A percentile compares a stretch with the other conserved stretches of the same genome.
Conservation (phyloP, 1,140 invertebrate genomes). For the Apolygus lucorum region DNA sequence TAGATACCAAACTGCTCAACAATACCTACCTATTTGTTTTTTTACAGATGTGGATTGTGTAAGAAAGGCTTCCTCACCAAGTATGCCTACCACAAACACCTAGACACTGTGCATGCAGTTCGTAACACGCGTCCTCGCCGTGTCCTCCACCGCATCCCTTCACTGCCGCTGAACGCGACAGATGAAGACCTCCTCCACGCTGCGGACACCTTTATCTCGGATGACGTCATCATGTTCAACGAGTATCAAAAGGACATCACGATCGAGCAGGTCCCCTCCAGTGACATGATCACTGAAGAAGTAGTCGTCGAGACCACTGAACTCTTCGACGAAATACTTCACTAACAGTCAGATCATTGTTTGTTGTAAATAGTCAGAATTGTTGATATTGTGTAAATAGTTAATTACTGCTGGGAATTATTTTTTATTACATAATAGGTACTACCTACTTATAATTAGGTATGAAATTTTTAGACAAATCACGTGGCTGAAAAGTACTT, state of each 20-base stretch:
- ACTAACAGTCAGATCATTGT: conserved; percentile 16
- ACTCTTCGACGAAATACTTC: conserved; percentile 28
- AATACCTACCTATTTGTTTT: no score
- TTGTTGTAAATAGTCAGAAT: no score
- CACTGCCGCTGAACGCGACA: conserved; percentile 26
- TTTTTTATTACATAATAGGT: no score
- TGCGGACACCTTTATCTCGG: conserved; percentile 26
- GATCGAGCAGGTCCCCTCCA: conserved; percentile 11
- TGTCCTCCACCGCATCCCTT: not conserved
- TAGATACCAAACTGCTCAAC: no score
- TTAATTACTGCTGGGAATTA: no score
- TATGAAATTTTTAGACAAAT: no score
- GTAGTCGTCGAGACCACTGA: conserved; percentile 30
- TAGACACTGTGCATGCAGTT: conserved; percentile 14
- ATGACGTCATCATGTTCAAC: conserved; percentile 26
- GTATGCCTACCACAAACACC: conserved; percentile 23
- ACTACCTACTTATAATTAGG: no score
- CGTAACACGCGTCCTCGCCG: not conserved
- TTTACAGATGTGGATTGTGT: conserved; percentile 22
- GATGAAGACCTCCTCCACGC: conserved; percentile 29
- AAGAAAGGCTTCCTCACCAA: conserved; percentile 22
- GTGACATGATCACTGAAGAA: conserved; percentile 24
- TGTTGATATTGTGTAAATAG: no score
- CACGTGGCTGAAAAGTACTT: no score
- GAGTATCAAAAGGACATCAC: conserved; percentile 23